phyloP scores from a whole-genome alignment of 2,113 vertebrate genomes.

The Atlantisia rogersi region DNA sequence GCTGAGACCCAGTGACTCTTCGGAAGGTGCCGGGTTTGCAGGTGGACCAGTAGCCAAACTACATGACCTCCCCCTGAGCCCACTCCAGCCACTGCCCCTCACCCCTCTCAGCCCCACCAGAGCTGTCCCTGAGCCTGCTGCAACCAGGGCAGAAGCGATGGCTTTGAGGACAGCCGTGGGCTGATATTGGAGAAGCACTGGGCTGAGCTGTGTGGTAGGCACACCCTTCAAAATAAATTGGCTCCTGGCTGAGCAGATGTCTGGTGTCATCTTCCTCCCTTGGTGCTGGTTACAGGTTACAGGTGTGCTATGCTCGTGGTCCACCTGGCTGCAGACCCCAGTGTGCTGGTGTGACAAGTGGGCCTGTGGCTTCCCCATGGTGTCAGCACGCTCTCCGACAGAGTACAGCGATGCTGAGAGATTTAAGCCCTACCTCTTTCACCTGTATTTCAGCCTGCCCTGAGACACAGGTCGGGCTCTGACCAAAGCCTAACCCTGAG shows the following conservation, averaged over 20 bases:
- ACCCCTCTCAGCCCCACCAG: background rate
- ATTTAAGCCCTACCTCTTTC: background rate
- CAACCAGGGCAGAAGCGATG: background rate
- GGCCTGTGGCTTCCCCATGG: background rate
- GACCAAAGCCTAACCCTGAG: background rate
- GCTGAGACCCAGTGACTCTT: background rate
- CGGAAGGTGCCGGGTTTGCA: background rate
- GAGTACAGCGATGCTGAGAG: fast-evolving
- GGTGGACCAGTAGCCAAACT: background rate
- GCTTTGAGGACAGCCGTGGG: background rate
- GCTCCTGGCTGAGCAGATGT: background rate
- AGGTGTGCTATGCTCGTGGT: background rate
- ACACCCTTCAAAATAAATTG: background rate
- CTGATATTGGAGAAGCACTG: background rate
- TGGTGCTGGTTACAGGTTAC: no score
- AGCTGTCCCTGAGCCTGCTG: background rate
- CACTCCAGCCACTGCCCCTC: background rate
- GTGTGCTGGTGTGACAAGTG: background rate
- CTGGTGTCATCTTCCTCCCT: background rate
- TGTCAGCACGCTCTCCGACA: background rate
- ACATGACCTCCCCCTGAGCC: fast-evolving
- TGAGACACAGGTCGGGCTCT: background rate
- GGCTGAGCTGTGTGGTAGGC: background rate
- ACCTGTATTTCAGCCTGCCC: background rate
- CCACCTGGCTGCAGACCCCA: background rate